Conservation (phyloP, 2,797 vertebrate genomes). For the Coccyzus lansbergi region DNA sequence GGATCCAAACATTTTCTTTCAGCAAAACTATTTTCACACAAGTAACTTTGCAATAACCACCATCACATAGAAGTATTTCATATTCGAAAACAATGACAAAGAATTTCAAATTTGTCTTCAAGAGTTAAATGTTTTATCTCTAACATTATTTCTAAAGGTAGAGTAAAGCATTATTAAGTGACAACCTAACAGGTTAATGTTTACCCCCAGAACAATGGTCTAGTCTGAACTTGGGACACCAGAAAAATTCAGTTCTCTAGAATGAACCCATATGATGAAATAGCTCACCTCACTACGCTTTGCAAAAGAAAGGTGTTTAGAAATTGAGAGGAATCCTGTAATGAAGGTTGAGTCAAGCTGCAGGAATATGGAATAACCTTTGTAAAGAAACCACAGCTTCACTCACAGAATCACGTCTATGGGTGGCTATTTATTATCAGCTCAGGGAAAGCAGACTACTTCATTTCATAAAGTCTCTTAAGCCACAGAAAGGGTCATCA, state of each 20-base stretch:
- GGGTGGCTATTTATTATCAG: background rate
- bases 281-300: background rate
- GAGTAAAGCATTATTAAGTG: background rate
- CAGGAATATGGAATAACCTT: background rate
- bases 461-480: background rate
- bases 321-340: background rate
- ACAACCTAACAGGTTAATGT: background rate
- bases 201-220: background rate
- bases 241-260: background rate
- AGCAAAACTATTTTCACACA: background rate
- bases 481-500: background rate
- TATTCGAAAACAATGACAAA: background rate
- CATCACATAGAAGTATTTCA: accelerated
- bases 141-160: background rate
- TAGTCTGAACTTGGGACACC: background rate
- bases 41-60: background rate
- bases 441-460: background rate
- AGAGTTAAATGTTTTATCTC: background rate
- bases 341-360: background rate
- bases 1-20: background rate
- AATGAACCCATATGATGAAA: background rate
- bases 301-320: background rate
- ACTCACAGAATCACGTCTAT: background rate
- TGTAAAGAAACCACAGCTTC: background rate
- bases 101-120: background rate